Evolutionary conservation across 2,888 invertebrate species (phyloP), one percentile per base, ranked within the genome.

Genomic region (Drosophila lacicola): DNA sequence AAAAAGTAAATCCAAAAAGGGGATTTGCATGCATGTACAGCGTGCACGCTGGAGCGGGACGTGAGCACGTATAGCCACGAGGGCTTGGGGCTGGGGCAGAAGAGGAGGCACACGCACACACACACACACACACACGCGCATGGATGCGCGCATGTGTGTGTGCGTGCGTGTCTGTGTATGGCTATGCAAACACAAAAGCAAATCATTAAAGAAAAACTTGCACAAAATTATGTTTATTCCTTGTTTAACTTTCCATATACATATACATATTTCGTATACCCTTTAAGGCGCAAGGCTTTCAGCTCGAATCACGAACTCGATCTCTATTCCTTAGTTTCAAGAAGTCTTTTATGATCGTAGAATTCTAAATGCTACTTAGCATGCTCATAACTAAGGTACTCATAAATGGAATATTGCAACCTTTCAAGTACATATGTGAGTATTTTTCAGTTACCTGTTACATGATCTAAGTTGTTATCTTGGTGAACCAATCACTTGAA

Each of bases 161-260:
- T 36, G 36, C 29, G 49, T 37, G 46, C 14, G 21, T 42, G 33
- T 49, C 10, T 51, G 50, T 56, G 36, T 42, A 9, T 34, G 57
- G 46, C 61, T 58, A 63, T 65, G 68, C 51, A 81, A 73, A 80
- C 77, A 80, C 65, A 70, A 70, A 74, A 63, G 56, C 74, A 60
- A 74, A 74, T 74, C 66, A 74, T 74, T 69, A 74, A 82, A 70
- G 70, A 70, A 79, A 80, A 80, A 74, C 83, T 70, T 74, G 65
- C 55, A 45, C 49, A 69, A 70, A 74, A 80, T 79, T 80, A 74
- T 80, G 80, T 74, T 82, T 82, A 69, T 77, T 74, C 49, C 53
- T 53, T 70, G 73, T 67, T 82, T 74, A 61, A 62, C 64, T 75
- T 75, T 69, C 41, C 53, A 57, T 17, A 57, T 29, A 57, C 47